Percentiles rank a stretch among this genome's conserved stretches.
Conservation (phyloP, 2,113 vertebrate genomes). For the Grantiella picta region DNA sequence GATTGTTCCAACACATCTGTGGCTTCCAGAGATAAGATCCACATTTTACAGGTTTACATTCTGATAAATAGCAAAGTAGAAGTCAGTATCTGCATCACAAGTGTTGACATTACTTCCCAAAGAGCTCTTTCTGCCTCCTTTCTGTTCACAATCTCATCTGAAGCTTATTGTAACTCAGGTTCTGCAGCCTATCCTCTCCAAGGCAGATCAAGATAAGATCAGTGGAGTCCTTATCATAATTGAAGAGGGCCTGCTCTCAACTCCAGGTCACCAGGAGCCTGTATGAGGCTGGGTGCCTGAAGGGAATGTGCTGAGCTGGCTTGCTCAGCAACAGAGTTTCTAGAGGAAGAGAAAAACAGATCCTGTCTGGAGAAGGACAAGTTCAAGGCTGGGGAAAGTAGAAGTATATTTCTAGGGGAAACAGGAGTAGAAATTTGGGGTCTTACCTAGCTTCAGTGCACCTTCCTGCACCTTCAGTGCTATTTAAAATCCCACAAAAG, state of each 20-base stretch:
- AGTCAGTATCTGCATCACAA: neutral
- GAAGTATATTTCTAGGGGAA: neutral
- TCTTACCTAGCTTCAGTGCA: neutral
- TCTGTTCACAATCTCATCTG: neutral
- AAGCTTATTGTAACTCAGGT: neutral
- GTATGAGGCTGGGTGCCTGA: neutral
- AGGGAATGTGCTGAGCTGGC: neutral
- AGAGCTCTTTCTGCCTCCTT: neutral
- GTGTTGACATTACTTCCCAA: neutral
- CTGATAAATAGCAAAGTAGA: neutral
- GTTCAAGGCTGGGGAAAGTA: neutral
- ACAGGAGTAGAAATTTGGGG: neutral
- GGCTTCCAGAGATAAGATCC: neutral
- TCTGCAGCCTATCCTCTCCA: neutral
- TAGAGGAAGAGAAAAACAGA: neutral
- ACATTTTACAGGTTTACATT: rapidly evolving
- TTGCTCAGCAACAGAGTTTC: neutral
- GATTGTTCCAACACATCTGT: neutral
- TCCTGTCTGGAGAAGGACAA: neutral
- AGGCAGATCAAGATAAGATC: neutral
- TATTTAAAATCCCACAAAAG: neutral
- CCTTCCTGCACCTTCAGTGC: neutral
- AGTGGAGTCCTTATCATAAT: neutral
- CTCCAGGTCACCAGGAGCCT: neutral
- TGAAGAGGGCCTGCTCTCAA: neutral